Evolutionary conservation across 2,888 invertebrate species (phyloP).

Genomic region (Eugnorisma glareosa): DNA sequence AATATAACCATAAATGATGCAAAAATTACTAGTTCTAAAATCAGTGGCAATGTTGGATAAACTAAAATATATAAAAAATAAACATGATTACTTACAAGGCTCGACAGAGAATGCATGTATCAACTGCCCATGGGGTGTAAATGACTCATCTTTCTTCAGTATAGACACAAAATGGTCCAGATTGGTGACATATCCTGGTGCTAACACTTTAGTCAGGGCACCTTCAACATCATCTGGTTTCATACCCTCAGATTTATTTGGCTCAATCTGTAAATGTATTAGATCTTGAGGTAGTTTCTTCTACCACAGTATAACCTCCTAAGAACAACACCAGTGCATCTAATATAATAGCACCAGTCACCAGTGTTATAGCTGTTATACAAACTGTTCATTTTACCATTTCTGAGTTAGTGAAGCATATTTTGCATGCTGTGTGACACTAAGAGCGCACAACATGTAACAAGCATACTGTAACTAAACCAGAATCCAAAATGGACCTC

Average conservation of each 20-base stretch:
- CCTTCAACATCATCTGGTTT: constrained; percentile 94
- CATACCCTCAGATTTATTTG: constrained; percentile 90
- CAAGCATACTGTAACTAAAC: background rate
- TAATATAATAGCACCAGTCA: background rate
- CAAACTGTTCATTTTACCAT: background rate
- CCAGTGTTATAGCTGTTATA: background rate
- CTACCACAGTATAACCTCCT: constrained; percentile 31
- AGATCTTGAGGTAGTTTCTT: background rate
- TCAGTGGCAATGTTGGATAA: background rate
- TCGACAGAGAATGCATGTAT: constrained; percentile 91
- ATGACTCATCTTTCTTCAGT: constrained; percentile 93
- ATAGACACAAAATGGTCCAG: constrained; percentile 93
- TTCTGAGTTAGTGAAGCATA: background rate
- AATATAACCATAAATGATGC: background rate
- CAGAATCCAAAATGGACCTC: background rate
- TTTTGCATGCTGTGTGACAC: background rate
- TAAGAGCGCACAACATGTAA: background rate
- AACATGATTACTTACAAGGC: constrained; percentile 78
- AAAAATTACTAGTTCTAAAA: background rate
- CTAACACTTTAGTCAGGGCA: constrained; percentile 92
- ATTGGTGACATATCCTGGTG: constrained; percentile 93
- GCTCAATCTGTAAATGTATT: constrained; percentile 84
- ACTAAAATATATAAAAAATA: background rate
- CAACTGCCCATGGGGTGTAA: constrained; percentile 94
- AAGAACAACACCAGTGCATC: background rate